phyloP scores from a whole-genome alignment of 2,888 invertebrate genomes.

The Tiphia femorata region DNA sequence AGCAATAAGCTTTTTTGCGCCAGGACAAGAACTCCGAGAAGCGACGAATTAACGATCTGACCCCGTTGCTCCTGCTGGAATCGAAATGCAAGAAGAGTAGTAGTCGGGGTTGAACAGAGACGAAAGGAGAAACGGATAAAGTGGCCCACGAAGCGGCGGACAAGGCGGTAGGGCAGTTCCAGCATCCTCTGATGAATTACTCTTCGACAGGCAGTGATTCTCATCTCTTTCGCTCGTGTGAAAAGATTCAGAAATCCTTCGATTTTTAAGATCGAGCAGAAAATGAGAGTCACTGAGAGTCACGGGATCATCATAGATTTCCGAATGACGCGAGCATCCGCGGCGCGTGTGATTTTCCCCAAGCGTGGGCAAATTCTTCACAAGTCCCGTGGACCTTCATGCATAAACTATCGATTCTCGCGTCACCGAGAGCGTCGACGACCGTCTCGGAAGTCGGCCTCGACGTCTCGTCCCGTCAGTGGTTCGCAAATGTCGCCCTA shows the following conservation, averaged over 20 bases:
- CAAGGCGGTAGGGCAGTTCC: constrained; percentile 56
- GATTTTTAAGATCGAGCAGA: background rate
- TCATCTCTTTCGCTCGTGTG: too few species aligned
- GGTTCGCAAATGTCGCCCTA: too few species aligned
- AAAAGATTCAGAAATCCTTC: too few species aligned
- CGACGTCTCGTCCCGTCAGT: too few species aligned
- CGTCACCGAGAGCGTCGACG: too few species aligned
- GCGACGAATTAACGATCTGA: constrained; percentile 59
- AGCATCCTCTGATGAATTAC: constrained; percentile 61
- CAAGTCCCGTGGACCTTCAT: too few species aligned
- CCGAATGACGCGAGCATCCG: too few species aligned
- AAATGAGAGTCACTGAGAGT: background rate
- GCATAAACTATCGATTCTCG: too few species aligned
- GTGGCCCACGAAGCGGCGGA: constrained; percentile 40
- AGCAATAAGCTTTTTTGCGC: constrained; percentile 35
- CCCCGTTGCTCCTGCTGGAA: constrained; percentile 53
- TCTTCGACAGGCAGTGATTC: constrained; percentile 53
- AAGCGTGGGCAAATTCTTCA: too few species aligned
- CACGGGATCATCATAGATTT: constrained; percentile 20
- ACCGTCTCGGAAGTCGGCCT: too few species aligned
- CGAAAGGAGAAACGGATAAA: constrained; percentile 42
- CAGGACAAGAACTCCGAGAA: constrained; percentile 49
- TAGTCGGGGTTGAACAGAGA: constrained; percentile 34
- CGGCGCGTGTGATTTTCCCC: too few species aligned
- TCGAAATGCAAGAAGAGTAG: constrained; percentile 43